Conservation (phyloP, 64 coral and sea anemone genomes). For the Astreopora myriophthalma region DNA sequence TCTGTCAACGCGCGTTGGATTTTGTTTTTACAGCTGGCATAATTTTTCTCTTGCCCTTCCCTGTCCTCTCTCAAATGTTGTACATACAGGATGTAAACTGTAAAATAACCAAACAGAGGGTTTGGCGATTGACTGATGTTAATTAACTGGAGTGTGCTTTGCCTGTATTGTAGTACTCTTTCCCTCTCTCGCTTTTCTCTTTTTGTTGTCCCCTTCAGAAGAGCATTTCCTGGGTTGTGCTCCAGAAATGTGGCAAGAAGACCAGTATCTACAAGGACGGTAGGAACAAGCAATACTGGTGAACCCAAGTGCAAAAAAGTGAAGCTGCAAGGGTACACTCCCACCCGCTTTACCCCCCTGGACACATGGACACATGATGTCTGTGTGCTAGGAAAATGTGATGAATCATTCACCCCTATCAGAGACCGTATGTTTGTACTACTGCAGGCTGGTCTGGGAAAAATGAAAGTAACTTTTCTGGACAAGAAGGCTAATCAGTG, state of each 20-base stretch:
- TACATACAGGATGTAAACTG: no score
- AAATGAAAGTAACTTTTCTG: slow-evolving; percentile 63
- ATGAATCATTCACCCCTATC: slow-evolving; percentile 31
- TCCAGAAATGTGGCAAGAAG: slow-evolving; percentile 18
- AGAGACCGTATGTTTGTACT: slow-evolving; percentile 13
- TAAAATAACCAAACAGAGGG: no score
- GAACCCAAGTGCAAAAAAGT: neutral
- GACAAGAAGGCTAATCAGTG: slow-evolving; percentile 51
- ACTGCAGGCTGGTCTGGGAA: slow-evolving; percentile 41
- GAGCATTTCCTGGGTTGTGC: slow-evolving; percentile 49
- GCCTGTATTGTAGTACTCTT: no score
- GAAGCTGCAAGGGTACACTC: neutral
- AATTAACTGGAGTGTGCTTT: no score
- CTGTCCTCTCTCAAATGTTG: no score
- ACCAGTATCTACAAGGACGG: neutral
- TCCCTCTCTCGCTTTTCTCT: no score
- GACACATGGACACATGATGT: slow-evolving; percentile 76
- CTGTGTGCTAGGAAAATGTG: slow-evolving; percentile 10
- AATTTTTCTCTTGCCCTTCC: no score
- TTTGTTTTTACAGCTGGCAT: no score
- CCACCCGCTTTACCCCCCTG: neutral
- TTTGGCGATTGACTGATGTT: no score
- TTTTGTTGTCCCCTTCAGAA: no score
- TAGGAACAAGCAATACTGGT: neutral
- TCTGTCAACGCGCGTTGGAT: no score